Base-by-base conservation (phyloP, 2,888 invertebrate genomes). In the Corbicula japonica region DNA sequence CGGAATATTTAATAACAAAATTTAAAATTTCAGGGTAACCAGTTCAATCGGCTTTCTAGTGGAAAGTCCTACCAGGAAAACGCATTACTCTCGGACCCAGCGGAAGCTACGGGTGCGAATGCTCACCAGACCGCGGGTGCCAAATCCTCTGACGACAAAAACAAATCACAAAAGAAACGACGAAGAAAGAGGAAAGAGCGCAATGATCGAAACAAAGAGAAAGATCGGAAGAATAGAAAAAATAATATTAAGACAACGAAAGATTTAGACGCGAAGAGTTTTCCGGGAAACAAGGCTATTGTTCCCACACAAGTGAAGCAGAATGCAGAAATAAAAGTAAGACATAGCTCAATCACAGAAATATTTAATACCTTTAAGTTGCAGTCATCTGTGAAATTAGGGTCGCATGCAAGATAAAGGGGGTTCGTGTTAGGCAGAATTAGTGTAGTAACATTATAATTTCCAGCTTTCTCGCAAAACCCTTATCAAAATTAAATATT, bases 171-270 rank as follows among this genome's bases (percentile, higher is more conserved):
- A 61, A 76, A 60, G 80, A 80, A 66, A 58, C 78, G 61, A 84
- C 62, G 70, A 80, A 76, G 52, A 68, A 78, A 73, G 84, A 80
- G 70, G 75, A 80, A 79, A 46, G 70, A 73, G 6, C 32, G 65
- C 23, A 69, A 60, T 21, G 46, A 52, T 5, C 48, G 76, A 83
- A 46, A 44, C 73, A 30, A 38, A 38, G 30, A 50, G 41, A 70
- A 83, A 60, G 61, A n/a, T n/a, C n/a, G 52, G 44, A 65, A 75
- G 44, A 66, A 73, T n/a, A n/a, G n/a, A n/a, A n/a, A n/a, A n/a
- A n/a, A n/a, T n/a, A n/a, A n/a, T n/a, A n/a, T n/a, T n/a, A n/a
- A n/a, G n/a, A n/a, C n/a, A n/a, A n/a, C n/a, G n/a, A n/a, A n/a
- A n/a, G n/a, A n/a, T n/a, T n/a, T n/a, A n/a, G n/a, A n/a, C n/a